Evolutionary conservation across 2,797 vertebrate genomes (phyloP).

Genomic region (Tamandua tetradactyla): DNA sequence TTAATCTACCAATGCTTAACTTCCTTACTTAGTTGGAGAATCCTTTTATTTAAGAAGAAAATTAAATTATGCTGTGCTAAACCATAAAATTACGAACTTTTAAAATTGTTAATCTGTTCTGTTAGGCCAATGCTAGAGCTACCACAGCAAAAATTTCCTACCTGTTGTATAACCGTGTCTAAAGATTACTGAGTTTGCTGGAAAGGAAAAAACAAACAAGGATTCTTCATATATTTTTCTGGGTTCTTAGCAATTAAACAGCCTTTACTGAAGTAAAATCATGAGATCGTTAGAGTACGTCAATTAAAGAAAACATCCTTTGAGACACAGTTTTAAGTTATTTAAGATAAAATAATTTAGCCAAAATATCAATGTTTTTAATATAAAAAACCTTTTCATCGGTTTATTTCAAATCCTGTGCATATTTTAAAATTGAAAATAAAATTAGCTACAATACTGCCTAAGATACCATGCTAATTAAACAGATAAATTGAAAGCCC

Average conservation of each 20-base stretch:
- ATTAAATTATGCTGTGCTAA: background rate
- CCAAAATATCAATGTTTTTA: slow-evolving; percentile 7
- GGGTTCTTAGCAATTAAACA: slow-evolving; percentile 1
- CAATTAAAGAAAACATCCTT: background rate
- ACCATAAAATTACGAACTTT: slow-evolving; percentile 9
- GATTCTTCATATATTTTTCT: background rate
- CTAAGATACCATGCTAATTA: background rate
- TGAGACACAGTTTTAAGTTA: background rate
- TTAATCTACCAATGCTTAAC: background rate
- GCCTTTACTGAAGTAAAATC: slow-evolving; percentile 17
- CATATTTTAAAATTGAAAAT: background rate
- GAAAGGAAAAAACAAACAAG: background rate
- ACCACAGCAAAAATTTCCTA: background rate
- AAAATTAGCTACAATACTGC: background rate
- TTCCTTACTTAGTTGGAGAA: background rate
- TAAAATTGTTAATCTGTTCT: slow-evolving; percentile 17
- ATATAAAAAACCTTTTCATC: background rate
- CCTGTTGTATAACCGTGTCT: background rate
- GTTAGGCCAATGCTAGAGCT: background rate
- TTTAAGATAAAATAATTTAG: background rate
- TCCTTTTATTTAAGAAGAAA: background rate
- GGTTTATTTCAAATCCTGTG: background rate
- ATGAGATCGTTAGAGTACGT: background rate
- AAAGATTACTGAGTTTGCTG: background rate
- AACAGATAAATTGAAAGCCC: background rate